phyloP scores from a whole-genome alignment of 2,888 invertebrate species.

The Dolichopus griseipennis region DNA sequence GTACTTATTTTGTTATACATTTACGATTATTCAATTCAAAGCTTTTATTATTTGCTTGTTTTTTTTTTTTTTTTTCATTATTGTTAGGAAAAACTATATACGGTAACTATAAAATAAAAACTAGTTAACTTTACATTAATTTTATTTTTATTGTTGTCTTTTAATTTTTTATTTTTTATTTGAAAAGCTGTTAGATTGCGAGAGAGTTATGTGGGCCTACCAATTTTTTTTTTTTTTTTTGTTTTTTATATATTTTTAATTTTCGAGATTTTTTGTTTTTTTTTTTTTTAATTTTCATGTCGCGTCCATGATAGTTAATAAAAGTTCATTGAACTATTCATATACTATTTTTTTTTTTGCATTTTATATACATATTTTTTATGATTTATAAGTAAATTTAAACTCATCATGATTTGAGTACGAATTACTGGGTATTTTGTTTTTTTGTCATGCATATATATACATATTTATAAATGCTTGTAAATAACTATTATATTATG shows the following conservation, averaged over 20 bases:
- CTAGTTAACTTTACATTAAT: not conserved
- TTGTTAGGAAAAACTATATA: not conserved
- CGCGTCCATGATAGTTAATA: not conserved
- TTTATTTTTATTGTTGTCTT: not conserved
- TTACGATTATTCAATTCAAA: not conserved
- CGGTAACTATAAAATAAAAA: not conserved
- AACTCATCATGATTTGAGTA: no score
- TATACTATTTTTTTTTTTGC: no score
- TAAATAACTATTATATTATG: no score
- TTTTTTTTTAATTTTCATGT: not conserved
- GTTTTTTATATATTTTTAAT: not conserved
- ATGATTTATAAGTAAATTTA: no score
- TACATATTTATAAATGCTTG: no score
- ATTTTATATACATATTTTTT: not conserved
- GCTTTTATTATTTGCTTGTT: not conserved
- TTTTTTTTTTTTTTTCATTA: not conserved
- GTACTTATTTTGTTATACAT: no score
- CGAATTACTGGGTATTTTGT: no score
- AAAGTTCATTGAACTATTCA: not conserved
- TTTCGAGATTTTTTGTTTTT: not conserved
- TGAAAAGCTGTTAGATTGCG: not conserved
- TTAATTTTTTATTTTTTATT: not conserved
- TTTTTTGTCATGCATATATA: no score
- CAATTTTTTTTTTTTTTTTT: not conserved
- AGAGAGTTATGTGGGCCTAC: not conserved